These are phyloP conservation scores for Bergia puertoricense DNA, from an alignment of 92 coral and sea anemone species.

Conservation along the genomic window DNA sequence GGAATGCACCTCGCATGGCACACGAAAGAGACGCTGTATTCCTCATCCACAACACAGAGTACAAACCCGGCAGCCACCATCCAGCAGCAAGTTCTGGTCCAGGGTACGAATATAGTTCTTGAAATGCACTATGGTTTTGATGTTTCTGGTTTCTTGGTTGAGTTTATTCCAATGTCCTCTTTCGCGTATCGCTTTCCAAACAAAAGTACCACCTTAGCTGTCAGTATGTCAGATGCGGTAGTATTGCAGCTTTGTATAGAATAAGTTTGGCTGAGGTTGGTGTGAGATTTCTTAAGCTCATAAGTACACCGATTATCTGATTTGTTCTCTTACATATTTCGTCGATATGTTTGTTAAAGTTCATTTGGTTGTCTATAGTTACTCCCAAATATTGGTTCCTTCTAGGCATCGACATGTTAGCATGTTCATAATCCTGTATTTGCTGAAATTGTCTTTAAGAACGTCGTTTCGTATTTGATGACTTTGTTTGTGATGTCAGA, in stretches of 20 bases:
- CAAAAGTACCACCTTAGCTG: not conserved
- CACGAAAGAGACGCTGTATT: too few relatives aligned
- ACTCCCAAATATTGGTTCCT: not conserved
- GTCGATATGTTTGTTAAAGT: not conserved
- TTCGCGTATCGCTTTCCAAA: not conserved
- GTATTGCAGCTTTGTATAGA: not conserved
- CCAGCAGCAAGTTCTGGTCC: too few relatives aligned
- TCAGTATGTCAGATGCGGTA: not conserved
- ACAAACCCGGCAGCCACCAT: too few relatives aligned
- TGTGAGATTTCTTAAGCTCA: not conserved
- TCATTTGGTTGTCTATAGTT: not conserved
- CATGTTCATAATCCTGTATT: not conserved
- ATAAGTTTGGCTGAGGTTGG: not conserved
- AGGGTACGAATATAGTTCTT: too few relatives aligned
- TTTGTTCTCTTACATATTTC: constrained; percentile 1
- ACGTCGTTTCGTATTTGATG: too few relatives aligned
- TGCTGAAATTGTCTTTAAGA: not conserved
- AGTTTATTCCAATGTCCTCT: too few relatives aligned
- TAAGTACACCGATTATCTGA: not conserved
- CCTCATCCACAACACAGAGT: too few relatives aligned
- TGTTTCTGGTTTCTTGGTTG: too few relatives aligned
- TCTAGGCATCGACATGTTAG: not conserved
- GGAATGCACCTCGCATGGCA: too few relatives aligned
- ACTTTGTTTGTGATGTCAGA: too few relatives aligned
- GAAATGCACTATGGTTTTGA: too few relatives aligned